Evolutionary conservation across 1,140 invertebrate species (phyloP).

Genomic region (Akabosia matsudoensis): DNA sequence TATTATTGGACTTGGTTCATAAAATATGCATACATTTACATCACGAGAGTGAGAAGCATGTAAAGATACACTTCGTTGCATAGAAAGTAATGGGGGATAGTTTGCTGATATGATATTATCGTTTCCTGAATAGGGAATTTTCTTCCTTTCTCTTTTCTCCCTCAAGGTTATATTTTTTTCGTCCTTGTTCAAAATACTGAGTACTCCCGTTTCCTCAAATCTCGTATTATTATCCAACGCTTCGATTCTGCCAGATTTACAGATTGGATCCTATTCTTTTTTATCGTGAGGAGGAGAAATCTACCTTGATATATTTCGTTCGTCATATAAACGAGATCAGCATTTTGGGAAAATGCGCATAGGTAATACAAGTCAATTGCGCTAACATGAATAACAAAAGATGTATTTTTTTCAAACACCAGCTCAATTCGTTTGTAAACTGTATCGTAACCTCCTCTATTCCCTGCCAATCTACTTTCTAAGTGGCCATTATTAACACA

Average conservation of each 20-base stretch:
- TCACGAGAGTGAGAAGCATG: not conserved
- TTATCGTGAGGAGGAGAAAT: not conserved
- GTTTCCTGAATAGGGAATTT: not conserved
- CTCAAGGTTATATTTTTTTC: not conserved
- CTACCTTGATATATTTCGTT: constrained; percentile 6
- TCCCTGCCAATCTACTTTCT: not conserved
- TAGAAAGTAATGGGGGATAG: no score
- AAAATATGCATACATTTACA: constrained; percentile 17
- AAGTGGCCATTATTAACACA: constrained; percentile 19
- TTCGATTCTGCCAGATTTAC: not conserved
- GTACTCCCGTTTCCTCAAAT: not conserved
- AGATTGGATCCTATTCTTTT: not conserved
- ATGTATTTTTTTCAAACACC: not conserved
- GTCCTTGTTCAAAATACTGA: not conserved
- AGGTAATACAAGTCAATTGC: not conserved
- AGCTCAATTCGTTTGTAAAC: not conserved
- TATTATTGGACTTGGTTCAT: not conserved
- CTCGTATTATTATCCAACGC: not conserved
- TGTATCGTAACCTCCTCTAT: not conserved
- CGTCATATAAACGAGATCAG: constrained; percentile 11
- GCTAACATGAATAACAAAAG: not conserved
- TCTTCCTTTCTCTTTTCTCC: not conserved
- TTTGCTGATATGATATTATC: not conserved
- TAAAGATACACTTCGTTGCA: no score
- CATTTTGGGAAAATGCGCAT: not conserved